phyloP scores from a whole-genome alignment of 1,140 invertebrate genomes.

The Cataglyphis hispanica region DNA sequence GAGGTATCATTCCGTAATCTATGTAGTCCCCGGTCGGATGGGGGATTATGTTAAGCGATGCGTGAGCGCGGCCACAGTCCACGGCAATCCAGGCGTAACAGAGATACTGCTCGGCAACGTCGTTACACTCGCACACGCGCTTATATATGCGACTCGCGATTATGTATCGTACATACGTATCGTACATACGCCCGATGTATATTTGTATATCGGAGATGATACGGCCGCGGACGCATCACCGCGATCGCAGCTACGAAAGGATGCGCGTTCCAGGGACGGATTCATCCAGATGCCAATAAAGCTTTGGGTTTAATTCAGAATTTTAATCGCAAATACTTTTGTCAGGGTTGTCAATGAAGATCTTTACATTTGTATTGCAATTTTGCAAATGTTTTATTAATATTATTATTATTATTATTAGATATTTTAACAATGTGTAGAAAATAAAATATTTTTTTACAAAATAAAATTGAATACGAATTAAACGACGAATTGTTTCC shows the following conservation, averaged over 20 bases:
- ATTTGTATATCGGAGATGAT: slow-evolving; percentile 42
- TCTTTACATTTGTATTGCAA: not conserved
- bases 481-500: not conserved
- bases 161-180: slow-evolving; percentile 31
- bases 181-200: slow-evolving; percentile 23
- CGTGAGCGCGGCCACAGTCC: slow-evolving; percentile 83
- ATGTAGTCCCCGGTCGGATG: slow-evolving; percentile 75
- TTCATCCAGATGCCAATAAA: not conserved
- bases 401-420: not conserved
- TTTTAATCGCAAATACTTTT: not conserved
- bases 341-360: not conserved
- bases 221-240: slow-evolving; percentile 30
- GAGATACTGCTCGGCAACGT: slow-evolving; percentile 84
- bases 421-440: not conserved
- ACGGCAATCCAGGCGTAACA: slow-evolving; percentile 82
- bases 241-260: slow-evolving; percentile 9
- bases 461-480: not conserved
- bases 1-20: slow-evolving; percentile 82
- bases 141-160: slow-evolving; percentile 52
- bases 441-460: not conserved
- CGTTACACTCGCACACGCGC: slow-evolving; percentile 74
- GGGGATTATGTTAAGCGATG: slow-evolving; percentile 85
- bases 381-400: not conserved
- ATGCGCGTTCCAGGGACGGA: not conserved
- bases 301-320: not conserved